These are phyloP conservation scores for Elephas maximus DNA, from an alignment of 2,113 vertebrate genomes.

Conservation along the genomic window DNA sequence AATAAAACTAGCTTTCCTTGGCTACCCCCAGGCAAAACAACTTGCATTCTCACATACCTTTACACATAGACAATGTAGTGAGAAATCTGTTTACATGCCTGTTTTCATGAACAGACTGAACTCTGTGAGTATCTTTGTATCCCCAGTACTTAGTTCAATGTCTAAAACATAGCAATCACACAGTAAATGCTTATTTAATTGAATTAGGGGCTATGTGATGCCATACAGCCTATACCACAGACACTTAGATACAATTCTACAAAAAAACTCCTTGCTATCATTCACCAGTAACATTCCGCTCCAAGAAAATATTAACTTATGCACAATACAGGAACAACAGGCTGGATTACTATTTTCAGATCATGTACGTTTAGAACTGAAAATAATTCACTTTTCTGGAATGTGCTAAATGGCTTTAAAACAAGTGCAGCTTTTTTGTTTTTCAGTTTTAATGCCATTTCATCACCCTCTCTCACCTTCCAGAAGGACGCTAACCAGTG, in stretches of 20 bases:
- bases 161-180: conserved; percentile 6
- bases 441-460: background rate
- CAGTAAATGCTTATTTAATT: conserved; percentile 33
- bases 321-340: background rate
- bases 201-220: background rate
- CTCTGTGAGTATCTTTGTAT: background rate
- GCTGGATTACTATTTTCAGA: background rate
- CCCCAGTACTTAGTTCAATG: background rate
- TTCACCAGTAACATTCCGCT: conserved; percentile 14
- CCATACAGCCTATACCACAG: background rate
- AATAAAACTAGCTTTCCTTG: conserved; percentile 35
- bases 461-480: conserved; percentile 90
- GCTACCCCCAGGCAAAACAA: background rate
- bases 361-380: conserved; percentile 8
- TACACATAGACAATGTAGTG: background rate
- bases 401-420: background rate
- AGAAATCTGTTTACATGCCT: conserved; percentile 2
- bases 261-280: conserved; percentile 56
- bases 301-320: conserved; percentile 36
- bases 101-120: conserved; percentile 12
- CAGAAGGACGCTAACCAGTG: conserved; percentile 96
- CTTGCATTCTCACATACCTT: background rate
- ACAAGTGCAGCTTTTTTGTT: background rate
- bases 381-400: conserved; percentile 35
- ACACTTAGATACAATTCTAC: background rate